These are phyloP conservation scores for Andrena chrysosceles DNA, from an alignment of 2,888 invertebrate genomes.

Conservation along the genomic window DNA sequence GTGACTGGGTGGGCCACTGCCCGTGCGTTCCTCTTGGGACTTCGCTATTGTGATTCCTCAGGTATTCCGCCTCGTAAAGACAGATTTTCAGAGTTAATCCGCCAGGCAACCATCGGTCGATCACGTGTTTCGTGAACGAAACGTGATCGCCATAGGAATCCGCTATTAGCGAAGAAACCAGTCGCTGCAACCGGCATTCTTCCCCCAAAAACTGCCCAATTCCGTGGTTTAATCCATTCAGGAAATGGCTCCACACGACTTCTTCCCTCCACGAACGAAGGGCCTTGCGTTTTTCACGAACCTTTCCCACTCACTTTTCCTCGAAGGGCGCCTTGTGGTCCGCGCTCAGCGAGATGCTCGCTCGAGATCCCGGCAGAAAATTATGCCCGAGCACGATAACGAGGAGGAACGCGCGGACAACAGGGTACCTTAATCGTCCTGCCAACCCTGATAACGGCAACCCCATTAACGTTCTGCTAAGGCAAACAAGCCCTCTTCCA, in stretches of 20 bases:
- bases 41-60: conserved; percentile 19
- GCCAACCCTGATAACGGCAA: conserved; percentile 48
- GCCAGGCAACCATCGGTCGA: conserved; percentile 16
- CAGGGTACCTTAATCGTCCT: conserved; percentile 31
- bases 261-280: neutral
- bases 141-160: conserved; percentile 72
- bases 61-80: conserved; percentile 25
- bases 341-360: neutral
- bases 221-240: conserved; percentile 45
- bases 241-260: conserved; percentile 32
- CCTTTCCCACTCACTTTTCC: conserved; percentile 5
- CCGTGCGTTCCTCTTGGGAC: neutral
- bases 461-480: conserved; percentile 59
- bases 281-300: conserved; percentile 1
- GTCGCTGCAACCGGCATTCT: conserved; percentile 2
- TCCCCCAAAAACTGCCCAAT: conserved; percentile 3
- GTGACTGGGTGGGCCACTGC: neutral
- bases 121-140: conserved; percentile 52
- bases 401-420: neutral
- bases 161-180: conserved; percentile 18
- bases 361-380: conserved; percentile 10
- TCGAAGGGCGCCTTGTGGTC: neutral
- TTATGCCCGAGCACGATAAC: conserved; percentile 29
- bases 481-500: conserved; percentile 63
- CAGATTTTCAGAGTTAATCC: conserved; percentile 49